These are phyloP conservation scores for Darevskia mixta DNA, from an alignment of 2,797 vertebrate species.

Conservation along the genomic window DNA sequence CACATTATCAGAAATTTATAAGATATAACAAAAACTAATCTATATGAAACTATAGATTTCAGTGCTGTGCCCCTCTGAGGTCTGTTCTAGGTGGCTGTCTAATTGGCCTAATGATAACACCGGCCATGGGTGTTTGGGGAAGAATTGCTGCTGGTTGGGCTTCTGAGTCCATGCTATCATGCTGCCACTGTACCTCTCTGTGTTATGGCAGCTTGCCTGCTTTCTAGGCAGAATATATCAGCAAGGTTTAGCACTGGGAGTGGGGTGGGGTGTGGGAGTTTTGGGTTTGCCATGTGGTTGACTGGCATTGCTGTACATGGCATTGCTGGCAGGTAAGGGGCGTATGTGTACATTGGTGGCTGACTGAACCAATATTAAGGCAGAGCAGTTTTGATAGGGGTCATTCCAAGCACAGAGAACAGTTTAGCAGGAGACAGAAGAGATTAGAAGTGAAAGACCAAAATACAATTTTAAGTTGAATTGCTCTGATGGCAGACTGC, in stretches of 20 bases:
- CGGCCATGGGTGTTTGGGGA: background rate
- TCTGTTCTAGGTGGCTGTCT: no score
- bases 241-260: no score
- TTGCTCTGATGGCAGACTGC: background rate
- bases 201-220: background rate
- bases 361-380: background rate
- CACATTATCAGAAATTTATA: no score
- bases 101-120: no score
- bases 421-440: background rate
- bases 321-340: background rate
- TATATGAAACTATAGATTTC: no score
- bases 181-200: background rate
- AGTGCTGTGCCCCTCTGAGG: no score
- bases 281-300: background rate
- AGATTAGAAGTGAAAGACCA: background rate
- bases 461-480: background rate
- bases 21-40: no score
- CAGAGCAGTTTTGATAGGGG: background rate
- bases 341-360: background rate
- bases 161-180: background rate
- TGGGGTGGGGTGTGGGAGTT: background rate
- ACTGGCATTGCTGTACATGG: background rate
- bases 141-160: background rate
- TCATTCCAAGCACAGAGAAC: background rate
- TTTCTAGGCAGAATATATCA: background rate